Evolutionary conservation across 2,113 vertebrate genomes (phyloP).

Genomic region (Ceratotherium simum): DNA sequence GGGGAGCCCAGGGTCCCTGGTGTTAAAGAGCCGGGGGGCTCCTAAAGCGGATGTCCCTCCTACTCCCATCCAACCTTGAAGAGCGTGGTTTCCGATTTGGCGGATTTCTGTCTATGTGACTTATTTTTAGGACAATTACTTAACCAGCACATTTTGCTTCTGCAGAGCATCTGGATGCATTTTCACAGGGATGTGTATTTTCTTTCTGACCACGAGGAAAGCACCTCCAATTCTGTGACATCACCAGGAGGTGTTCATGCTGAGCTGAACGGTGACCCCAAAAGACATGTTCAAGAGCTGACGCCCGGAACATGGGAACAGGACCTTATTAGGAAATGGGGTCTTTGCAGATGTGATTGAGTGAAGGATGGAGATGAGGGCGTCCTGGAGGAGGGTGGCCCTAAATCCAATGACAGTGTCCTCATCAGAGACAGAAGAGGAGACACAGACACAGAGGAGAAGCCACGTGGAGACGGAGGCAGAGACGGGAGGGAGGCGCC

Average conservation of each 20-base stretch:
- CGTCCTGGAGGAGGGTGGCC: background rate
- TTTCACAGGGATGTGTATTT: background rate
- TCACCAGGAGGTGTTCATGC: background rate
- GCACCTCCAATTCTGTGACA: background rate
- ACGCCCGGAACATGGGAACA: rapidly evolving
- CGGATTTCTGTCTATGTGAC: background rate
- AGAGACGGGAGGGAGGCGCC: background rate
- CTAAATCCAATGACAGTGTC: background rate
- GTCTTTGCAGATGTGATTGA: background rate
- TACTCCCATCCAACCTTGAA: background rate
- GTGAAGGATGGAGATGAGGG: background rate
- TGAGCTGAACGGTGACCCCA: background rate
- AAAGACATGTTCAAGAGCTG: background rate
- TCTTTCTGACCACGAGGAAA: background rate
- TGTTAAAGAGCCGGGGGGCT: too few species aligned
- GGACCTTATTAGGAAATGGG: rapidly evolving
- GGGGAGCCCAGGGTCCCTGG: background rate
- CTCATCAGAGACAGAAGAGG: background rate
- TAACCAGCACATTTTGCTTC: too few species aligned
- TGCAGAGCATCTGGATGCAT: background rate
- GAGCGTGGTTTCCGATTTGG: background rate
- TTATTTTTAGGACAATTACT: rapidly evolving
- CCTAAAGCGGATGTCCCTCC: too few species aligned
- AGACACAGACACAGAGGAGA: background rate
- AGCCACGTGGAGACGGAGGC: background rate